Evolutionary conservation across 2,888 invertebrate species (phyloP).

Genomic region (Agonopterix heracliana): DNA sequence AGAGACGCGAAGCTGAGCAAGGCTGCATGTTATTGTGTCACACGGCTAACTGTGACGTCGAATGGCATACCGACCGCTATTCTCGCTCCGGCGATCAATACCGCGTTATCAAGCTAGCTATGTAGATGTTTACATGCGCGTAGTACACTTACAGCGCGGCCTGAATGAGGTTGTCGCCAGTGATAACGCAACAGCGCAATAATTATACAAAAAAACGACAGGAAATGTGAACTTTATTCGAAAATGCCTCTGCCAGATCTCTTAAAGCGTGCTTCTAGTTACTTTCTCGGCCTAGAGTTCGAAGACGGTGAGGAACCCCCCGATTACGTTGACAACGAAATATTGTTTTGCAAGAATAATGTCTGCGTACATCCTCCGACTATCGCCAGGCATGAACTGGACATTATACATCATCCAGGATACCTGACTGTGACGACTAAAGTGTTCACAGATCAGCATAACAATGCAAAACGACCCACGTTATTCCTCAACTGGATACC

Average conservation of each 20-base stretch:
- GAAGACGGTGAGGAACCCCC: conserved; percentile 76
- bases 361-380: conserved; percentile 97
- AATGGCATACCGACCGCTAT: conserved; percentile 31
- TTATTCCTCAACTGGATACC: conserved; percentile 96
- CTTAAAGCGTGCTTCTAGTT: conserved; percentile 86
- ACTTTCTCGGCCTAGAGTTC: conserved; percentile 83
- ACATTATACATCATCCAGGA: conserved; percentile 92
- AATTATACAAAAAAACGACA: conserved; percentile 20
- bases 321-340: conserved; percentile 88
- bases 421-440: conserved; percentile 93
- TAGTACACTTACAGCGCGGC: conserved; percentile 54
- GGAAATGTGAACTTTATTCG: conserved; percentile 48
- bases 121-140: conserved; percentile 64
- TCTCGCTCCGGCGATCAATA: conserved; percentile 62
- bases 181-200: conserved; percentile 32
- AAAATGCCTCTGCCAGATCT: conserved; percentile 87
- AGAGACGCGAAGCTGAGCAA: no score
- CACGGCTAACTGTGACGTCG: conserved; percentile 37
- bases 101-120: conserved; percentile 61
- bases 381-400: conserved; percentile 86
- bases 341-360: conserved; percentile 95
- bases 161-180: conserved; percentile 54
- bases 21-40: no score
- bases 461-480: conserved; percentile 85
- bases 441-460: conserved; percentile 85